Conservation (phyloP, 2,888 invertebrate species). For the Dolichomitus sp. region DNA sequence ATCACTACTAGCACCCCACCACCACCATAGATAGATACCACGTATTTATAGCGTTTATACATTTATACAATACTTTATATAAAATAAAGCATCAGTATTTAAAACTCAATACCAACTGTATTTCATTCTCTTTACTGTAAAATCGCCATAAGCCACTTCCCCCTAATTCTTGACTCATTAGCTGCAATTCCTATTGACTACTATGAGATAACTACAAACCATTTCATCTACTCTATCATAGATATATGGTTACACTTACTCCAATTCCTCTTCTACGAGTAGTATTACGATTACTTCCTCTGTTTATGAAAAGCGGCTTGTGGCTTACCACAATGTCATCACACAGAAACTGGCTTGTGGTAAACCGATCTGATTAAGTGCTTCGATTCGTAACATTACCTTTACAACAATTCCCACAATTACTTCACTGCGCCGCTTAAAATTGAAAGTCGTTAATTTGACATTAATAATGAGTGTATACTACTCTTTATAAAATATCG, state of each 20-base stretch:
- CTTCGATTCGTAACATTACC: neutral
- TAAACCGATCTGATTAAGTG: neutral
- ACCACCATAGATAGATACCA: conserved; percentile 86
- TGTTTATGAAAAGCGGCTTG: neutral
- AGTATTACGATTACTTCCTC: neutral
- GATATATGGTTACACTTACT: neutral
- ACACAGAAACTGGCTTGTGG: neutral
- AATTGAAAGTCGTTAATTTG: neutral
- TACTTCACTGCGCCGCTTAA: neutral
- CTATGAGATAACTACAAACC: neutral
- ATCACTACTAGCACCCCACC: conserved; percentile 86
- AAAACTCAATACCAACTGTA: conserved; percentile 78
- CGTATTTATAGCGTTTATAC: conserved; percentile 86
- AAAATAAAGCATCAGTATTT: conserved; percentile 87
- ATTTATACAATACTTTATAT: conserved; percentile 86
- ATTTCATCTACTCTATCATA: neutral
- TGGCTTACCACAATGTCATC: neutral
- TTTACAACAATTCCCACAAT: neutral
- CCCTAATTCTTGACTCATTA: neutral
- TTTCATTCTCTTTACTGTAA: conserved; percentile 22
- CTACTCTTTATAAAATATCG: neutral
- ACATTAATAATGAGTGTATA: neutral
- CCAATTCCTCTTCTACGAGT: neutral
- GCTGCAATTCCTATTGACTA: neutral
- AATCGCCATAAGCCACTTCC: neutral